These are phyloP conservation scores for Caranx ignobilis DNA, from an alignment of 2,113 vertebrate species.

Conservation along the genomic window DNA sequence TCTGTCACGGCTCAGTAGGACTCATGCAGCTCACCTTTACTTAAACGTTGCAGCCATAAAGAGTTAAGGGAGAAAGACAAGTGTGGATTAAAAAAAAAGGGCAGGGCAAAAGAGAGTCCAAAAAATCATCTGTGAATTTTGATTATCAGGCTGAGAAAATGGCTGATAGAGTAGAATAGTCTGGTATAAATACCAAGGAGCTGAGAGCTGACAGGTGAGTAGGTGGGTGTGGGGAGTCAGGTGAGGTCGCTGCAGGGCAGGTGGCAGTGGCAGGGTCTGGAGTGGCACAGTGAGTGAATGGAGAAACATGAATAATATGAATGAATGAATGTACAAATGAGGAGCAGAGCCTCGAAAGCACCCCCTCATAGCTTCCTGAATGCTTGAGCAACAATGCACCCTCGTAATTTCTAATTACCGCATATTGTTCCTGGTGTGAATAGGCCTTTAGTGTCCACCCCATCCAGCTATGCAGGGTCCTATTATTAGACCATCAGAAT, in stretches of 20 bases:
- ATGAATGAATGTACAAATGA: neutral
- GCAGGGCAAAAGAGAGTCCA: neutral
- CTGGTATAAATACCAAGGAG: neutral
- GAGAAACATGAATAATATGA: neutral
- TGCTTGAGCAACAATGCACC: slow-evolving; percentile 25
- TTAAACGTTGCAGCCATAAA: neutral
- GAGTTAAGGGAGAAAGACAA: neutral
- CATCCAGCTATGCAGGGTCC: neutral
- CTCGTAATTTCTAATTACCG: neutral
- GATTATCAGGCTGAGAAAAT: neutral
- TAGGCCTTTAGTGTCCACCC: neutral
- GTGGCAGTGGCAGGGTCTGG: neutral
- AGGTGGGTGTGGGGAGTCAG: neutral
- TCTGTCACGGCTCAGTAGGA: neutral
- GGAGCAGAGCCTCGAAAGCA: neutral
- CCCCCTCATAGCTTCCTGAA: neutral
- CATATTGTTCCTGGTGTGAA: slow-evolving; percentile 20
- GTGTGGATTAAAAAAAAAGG: neutral
- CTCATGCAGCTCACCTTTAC: neutral
- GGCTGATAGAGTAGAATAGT: neutral
- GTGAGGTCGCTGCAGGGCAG: neutral
- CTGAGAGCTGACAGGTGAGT: neutral
- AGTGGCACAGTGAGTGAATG: neutral
- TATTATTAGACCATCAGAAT: slow-evolving; percentile 38
- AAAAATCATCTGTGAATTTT: neutral